Evolutionary conservation across 2,888 invertebrate genomes (phyloP).

Genomic region (Hemistola chrysoprasaria): DNA sequence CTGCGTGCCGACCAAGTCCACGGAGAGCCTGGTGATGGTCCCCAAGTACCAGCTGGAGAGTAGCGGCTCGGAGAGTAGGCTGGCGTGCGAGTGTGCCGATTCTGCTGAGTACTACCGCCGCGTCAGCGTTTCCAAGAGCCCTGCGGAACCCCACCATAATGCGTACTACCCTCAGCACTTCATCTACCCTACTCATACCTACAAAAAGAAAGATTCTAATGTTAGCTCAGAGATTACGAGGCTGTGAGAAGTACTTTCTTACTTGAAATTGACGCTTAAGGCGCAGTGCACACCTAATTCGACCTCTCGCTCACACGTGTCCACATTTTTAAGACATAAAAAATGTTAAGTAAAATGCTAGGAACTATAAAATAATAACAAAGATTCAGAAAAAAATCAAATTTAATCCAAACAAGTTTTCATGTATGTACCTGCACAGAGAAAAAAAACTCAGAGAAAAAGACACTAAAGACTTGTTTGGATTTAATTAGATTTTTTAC

Average conservation of each 20-base stretch:
- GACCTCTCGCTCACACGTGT: no score
- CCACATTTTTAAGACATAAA: no score
- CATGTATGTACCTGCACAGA: no score
- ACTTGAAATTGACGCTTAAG: slow-evolving; percentile 36
- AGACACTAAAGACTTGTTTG: no score
- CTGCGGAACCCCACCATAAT: slow-evolving; percentile 55
- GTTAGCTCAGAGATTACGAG: slow-evolving; percentile 88
- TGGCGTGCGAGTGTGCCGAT: slow-evolving; percentile 88
- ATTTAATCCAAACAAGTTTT: no score
- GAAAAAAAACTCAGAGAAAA: no score
- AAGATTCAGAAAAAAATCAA: no score
- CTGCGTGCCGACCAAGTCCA: slow-evolving; percentile 88
- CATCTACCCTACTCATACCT: slow-evolving; percentile 74
- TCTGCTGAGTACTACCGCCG: slow-evolving; percentile 65
- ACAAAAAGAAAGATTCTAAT: slow-evolving; percentile 78
- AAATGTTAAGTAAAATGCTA: no score
- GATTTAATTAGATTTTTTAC: no score
- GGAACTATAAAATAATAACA: no score
- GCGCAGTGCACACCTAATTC: no score
- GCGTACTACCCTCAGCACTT: slow-evolving; percentile 73
- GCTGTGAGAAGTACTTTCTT: slow-evolving; percentile 58
- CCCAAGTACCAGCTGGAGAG: slow-evolving; percentile 84
- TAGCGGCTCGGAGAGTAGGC: slow-evolving; percentile 85
- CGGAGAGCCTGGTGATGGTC: slow-evolving; percentile 88
- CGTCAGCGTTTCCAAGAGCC: slow-evolving; percentile 53